Conservation (phyloP, 2,797 vertebrate genomes). For the Phoxinus dragarum region DNA sequence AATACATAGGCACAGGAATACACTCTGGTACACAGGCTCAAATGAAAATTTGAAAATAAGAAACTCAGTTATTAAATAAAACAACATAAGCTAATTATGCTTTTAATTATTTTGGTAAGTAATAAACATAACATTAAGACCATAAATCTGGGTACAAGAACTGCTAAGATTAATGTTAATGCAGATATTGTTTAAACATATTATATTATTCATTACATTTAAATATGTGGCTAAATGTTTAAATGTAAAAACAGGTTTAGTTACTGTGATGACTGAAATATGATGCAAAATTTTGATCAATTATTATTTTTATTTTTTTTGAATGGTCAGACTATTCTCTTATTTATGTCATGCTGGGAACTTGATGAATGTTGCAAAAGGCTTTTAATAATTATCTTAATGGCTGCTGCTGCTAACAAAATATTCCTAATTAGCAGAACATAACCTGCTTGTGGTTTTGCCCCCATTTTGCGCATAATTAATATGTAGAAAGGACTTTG, state of each 20-base stretch:
- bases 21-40: neutral
- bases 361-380: neutral
- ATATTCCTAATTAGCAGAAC: neutral
- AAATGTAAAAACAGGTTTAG: neutral
- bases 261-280: neutral
- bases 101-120: neutral
- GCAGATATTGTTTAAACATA: neutral
- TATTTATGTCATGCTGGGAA: neutral
- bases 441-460: neutral
- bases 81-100: neutral
- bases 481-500: slow-evolving; percentile 10
- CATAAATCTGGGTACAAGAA: neutral
- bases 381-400: neutral
- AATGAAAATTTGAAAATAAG: neutral
- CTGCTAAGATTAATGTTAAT: neutral
- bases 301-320: neutral
- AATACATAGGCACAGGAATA: neutral
- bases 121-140: neutral
- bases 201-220: neutral
- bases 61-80: neutral
- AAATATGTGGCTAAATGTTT: neutral
- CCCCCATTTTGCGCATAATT: slow-evolving; percentile 12
- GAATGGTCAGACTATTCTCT: neutral
- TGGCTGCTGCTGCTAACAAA: neutral
- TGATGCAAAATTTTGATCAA: neutral